Evolutionary conservation across 2,113 vertebrate genomes (phyloP).

Genomic region (Gulo gulo): DNA sequence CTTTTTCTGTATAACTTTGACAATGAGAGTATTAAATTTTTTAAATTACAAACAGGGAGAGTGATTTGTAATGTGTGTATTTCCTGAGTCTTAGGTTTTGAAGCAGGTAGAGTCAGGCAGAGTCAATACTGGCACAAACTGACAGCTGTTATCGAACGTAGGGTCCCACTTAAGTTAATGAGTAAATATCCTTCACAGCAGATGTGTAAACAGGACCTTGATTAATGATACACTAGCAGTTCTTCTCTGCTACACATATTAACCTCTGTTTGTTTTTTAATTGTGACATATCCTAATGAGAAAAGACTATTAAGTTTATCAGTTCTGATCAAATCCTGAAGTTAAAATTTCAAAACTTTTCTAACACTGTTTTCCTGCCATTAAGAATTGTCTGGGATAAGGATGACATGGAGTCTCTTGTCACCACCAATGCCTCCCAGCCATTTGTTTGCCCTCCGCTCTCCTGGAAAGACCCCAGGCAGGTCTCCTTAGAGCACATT

Average conservation of each 20-base stretch:
- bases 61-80: not conserved
- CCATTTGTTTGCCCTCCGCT: not conserved
- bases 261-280: conserved; percentile 31
- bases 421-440: not conserved
- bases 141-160: not conserved
- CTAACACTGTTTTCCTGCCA: not conserved
- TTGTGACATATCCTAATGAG: not conserved
- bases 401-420: not conserved
- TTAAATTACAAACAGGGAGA: not conserved
- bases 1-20: not conserved
- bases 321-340: not conserved
- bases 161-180: conserved; percentile 39
- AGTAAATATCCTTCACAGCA: not conserved
- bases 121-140: not conserved
- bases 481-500: not conserved
- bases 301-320: not conserved
- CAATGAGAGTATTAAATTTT: not conserved
- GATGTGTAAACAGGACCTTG: conserved; percentile 36
- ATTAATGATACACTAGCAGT: conserved; percentile 11
- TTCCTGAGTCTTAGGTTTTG: not conserved
- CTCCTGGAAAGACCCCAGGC: not conserved
- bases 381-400: not conserved
- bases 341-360: not conserved
- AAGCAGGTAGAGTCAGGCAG: not conserved
- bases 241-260: not conserved